phyloP scores from a whole-genome alignment of 1,140 invertebrate genomes.

The Drosophila nikananu region DNA sequence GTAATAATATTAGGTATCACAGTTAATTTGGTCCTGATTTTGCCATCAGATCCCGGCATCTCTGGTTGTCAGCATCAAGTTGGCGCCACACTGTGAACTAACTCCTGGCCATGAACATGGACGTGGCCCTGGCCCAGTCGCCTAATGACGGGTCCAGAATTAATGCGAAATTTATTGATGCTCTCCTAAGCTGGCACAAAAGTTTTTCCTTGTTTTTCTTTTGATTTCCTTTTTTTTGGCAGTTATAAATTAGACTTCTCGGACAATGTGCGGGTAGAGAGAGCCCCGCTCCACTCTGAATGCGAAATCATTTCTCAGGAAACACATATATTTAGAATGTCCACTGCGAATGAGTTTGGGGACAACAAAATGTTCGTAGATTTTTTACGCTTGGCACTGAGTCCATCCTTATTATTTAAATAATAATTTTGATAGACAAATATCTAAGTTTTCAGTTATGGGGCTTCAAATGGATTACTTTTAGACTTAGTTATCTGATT shows the following conservation, averaged over 20 bases:
- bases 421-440: background rate
- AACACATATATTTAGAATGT: constrained; percentile 36
- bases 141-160: constrained; percentile 53
- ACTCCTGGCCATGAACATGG: constrained; percentile 15
- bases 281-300: constrained; percentile 3
- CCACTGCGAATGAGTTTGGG: constrained; percentile 14
- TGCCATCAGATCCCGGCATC: background rate
- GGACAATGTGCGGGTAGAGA: constrained; percentile 25
- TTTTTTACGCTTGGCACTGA: background rate
- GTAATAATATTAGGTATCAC: background rate
- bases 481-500: background rate
- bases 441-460: too few relatives aligned
- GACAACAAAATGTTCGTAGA: background rate
- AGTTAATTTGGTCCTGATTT: too few relatives aligned
- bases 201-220: constrained; percentile 39
- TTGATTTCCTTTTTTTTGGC: constrained; percentile 59
- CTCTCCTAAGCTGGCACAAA: constrained; percentile 45
- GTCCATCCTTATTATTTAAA: background rate
- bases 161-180: constrained; percentile 79
- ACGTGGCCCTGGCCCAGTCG: constrained; percentile 19
- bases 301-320: constrained; percentile 49
- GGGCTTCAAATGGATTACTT: background rate
- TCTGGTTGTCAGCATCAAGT: constrained; percentile 47
- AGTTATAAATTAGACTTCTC: constrained; percentile 72
- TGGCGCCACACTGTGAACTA: constrained; percentile 46